Base-by-base conservation (phyloP, 2,888 invertebrate species). In the Plagodis dolabraria region DNA sequence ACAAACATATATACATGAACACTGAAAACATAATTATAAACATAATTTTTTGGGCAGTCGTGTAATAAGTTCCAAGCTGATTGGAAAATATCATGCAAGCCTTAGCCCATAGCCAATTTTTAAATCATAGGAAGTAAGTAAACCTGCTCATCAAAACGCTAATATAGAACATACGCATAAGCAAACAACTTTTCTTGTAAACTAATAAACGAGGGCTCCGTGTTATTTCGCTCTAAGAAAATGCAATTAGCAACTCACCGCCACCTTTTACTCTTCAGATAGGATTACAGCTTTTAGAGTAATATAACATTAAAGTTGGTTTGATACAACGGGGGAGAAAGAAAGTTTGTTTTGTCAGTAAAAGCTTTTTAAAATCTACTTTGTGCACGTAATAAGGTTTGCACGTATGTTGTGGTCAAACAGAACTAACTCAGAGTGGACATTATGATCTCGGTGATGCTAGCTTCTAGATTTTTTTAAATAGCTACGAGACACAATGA, bases 181-280 rank as follows among this genome's bases (percentile, higher is more conserved):
- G 59, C 57, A 67, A 67, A 65, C 65, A 65, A 57, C 55, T 49
- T 44, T 53, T 51, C 22, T 47, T 40, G 53, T 63, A 60, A 67
- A 61, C 55, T 60, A 63, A 65, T 67, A 63, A 65, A 65, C 59
- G 49, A 60, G 56, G 46, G 44, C 55, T 7, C 4, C 43, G 12
- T 48, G 66, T 65, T 67, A 63, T 65, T 68, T 65, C 64, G 62
- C 64, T 64, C 62, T 46, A 59, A 66, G 54, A 63, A 68, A 68
- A 68, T 64, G 68, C 66, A 68, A 68, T 68, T 66, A 68, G 47
- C 60, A 64, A 64, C 51, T 60, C 51, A 58, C 55, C 53, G 45
- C 59, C 49, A 40, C 60, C 57, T 63, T 52, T 48, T 36, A 55
- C 47, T 44, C 52, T 54, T 34, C 22, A 51, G 58, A 62, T 35